These are phyloP conservation scores for Oryzias celebensis DNA, from an alignment of 2,113 vertebrate species.

Conservation along the genomic window DNA sequence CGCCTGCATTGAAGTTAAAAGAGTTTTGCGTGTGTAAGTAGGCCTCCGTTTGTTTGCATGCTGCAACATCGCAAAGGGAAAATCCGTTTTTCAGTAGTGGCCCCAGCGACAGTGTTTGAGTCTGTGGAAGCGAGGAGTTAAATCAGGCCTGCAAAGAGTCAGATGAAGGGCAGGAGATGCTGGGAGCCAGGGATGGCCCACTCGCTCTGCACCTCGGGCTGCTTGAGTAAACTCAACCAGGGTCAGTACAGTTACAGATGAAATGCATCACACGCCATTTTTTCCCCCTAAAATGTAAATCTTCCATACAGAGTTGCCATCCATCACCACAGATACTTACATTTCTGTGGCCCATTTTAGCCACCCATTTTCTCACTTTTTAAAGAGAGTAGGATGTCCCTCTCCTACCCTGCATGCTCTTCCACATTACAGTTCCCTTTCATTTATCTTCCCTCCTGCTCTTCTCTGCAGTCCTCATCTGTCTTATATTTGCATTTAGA, in stretches of 20 bases:
- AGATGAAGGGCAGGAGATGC: constrained; percentile 95
- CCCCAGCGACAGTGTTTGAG: constrained; percentile 39
- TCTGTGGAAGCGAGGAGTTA: constrained; percentile 58
- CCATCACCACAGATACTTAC: constrained; percentile 21
- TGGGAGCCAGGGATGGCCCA: constrained; percentile 87
- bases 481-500: constrained; percentile 61
- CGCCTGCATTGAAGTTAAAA: constrained; percentile 18
- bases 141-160: constrained; percentile 71
- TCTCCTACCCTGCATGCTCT: constrained; percentile 40
- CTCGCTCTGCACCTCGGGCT: constrained; percentile 91
- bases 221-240: constrained; percentile 89
- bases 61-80: constrained; percentile 70
- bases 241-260: constrained; percentile 82
- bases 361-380: constrained; percentile 27
- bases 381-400: constrained; percentile 29
- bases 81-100: constrained; percentile 60
- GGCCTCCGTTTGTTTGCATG: constrained; percentile 39
- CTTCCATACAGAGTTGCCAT: constrained; percentile 32
- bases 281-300: constrained; percentile 52
- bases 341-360: constrained; percentile 32
- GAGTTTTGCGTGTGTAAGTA: constrained; percentile 27
- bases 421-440: constrained; percentile 21
- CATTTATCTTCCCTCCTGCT: constrained; percentile 44
- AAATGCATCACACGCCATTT: constrained; percentile 46
- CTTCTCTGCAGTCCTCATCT: constrained; percentile 48